Evolutionary conservation across 2,113 vertebrate species (phyloP).

Genomic region (Oryzias melastigma): DNA sequence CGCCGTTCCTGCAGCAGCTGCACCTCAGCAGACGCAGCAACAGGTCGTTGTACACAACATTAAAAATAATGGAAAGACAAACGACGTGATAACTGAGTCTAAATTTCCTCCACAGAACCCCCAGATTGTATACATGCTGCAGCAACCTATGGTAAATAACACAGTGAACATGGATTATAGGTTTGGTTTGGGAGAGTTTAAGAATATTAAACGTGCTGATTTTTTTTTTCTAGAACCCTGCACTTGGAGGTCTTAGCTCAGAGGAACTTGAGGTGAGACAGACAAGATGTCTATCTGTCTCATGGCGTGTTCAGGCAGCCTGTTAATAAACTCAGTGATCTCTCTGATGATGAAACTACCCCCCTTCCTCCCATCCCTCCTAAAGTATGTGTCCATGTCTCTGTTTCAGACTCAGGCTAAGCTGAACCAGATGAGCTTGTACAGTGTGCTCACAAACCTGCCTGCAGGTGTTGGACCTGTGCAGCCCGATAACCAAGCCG

Average conservation of each 20-base stretch:
- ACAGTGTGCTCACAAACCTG: constrained; percentile 31
- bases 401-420: constrained; percentile 49
- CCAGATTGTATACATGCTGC: constrained; percentile 52
- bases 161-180: background rate
- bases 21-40: constrained; percentile 27
- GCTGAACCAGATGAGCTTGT: constrained; percentile 41
- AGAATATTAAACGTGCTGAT: constrained; percentile 13
- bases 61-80: background rate
- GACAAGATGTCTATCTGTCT: constrained; percentile 39
- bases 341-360: background rate
- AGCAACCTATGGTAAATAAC: constrained; percentile 55
- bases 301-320: constrained; percentile 34
- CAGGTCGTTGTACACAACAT: constrained; percentile 21
- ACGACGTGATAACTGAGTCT: background rate
- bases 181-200: constrained; percentile 5
- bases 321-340: constrained; percentile 48
- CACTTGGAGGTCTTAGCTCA: constrained; percentile 62
- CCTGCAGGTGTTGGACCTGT: constrained; percentile 25
- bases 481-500: constrained; percentile 18
- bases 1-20: constrained; percentile 7
- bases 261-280: constrained; percentile 69
- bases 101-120: constrained; percentile 43
- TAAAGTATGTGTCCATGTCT: constrained; percentile 11
- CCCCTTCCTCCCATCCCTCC: constrained; percentile 11
- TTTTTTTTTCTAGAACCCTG: constrained; percentile 40